Evolutionary conservation across 2,797 vertebrate genomes (phyloP).

Genomic region (Pseudochaenichthys georgianus): DNA sequence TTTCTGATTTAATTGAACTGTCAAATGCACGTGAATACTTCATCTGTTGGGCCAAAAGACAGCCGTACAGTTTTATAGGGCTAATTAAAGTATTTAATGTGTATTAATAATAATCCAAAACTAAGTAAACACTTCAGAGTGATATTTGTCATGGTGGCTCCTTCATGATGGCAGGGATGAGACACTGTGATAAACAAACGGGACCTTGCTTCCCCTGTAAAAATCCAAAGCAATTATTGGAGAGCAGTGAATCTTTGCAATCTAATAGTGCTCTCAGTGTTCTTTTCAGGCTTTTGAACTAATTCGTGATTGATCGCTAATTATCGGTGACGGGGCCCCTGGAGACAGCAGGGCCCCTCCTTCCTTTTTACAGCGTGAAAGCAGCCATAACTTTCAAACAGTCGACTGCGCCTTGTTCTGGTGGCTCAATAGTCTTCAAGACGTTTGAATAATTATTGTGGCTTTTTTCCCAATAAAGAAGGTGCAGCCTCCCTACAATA

Average conservation of each 20-base stretch:
- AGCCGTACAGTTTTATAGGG: not conserved
- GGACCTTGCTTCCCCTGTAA: slow-evolving; percentile 48
- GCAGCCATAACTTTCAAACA: slow-evolving; percentile 75
- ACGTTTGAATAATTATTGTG: slow-evolving; percentile 73
- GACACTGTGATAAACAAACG: slow-evolving; percentile 55
- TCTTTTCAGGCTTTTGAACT: slow-evolving; percentile 83
- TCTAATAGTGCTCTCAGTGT: slow-evolving; percentile 82
- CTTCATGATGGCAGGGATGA: slow-evolving; percentile 35
- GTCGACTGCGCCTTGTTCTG: slow-evolving; percentile 60
- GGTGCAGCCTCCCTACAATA: slow-evolving; percentile 59
- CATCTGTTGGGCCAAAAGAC: not conserved
- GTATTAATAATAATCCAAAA: not conserved
- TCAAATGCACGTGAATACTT: not conserved
- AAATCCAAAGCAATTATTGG: slow-evolving; percentile 80
- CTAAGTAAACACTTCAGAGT: not conserved
- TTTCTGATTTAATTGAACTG: not conserved
- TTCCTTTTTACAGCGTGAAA: slow-evolving; percentile 55
- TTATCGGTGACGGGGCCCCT: slow-evolving; percentile 76
- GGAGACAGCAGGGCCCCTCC: slow-evolving; percentile 60
- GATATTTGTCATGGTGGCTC: not conserved
- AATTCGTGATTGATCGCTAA: slow-evolving; percentile 85
- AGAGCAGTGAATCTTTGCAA: slow-evolving; percentile 78
- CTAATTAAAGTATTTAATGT: not conserved
- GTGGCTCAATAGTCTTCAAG: slow-evolving; percentile 73
- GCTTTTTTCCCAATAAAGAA: slow-evolving; percentile 73